A percentile compares a stretch with the other conserved stretches of the same genome.
Conservation (phyloP, 2,797 vertebrate genomes). For the Acridotheres tristis region DNA sequence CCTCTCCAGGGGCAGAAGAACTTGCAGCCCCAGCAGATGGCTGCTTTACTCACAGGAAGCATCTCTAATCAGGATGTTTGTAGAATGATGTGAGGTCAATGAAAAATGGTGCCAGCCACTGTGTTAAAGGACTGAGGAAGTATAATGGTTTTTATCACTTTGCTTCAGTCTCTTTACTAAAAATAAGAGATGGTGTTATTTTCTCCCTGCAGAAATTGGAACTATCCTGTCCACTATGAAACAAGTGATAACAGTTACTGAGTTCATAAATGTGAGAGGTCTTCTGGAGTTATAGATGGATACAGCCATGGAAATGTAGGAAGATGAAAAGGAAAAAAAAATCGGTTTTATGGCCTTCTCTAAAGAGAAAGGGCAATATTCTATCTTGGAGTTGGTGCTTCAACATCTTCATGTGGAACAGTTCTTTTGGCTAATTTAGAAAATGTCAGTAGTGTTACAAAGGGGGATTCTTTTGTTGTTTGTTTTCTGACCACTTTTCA, state of each 20-base stretch:
- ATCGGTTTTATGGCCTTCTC: not conserved
- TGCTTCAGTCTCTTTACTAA: constrained; percentile 13
- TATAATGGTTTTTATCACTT: constrained; percentile 6
- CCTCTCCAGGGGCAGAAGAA: not conserved
- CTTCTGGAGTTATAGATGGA: not conserved
- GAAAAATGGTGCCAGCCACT: not conserved
- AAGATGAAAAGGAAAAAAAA: not conserved
- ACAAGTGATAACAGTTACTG: not conserved
- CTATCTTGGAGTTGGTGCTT: not conserved
- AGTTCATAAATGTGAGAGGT: not conserved
- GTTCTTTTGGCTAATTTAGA: not conserved
- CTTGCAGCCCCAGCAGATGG: not conserved
- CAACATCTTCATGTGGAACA: not conserved
- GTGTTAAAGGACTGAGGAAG: constrained; percentile 19
- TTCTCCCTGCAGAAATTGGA: not conserved
- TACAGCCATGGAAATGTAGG: not conserved
- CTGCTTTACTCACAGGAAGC: not conserved
- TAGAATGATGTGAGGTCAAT: not conserved
- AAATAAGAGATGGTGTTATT: not conserved
- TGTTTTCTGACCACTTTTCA: not conserved
- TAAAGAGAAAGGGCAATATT: not conserved
- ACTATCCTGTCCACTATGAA: not conserved
- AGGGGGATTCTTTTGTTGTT: not conserved
- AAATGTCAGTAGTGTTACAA: not conserved
- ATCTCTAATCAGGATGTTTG: not conserved